phyloP scores from a whole-genome alignment of 1,140 invertebrate genomes.

The Anadara kagoshimensis region DNA sequence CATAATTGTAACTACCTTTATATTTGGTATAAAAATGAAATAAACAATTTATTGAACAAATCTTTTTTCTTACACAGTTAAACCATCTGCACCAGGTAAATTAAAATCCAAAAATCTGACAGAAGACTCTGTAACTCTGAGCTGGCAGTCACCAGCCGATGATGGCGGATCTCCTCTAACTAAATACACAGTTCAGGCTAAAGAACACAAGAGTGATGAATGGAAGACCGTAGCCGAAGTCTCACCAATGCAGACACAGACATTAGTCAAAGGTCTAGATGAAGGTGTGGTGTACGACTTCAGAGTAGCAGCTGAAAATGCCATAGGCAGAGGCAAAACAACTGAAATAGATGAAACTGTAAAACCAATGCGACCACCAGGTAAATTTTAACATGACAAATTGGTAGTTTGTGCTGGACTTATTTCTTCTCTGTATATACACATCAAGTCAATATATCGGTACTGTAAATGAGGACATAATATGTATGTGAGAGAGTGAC shows the following conservation, averaged over 20 bases:
- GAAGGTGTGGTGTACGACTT: constrained; percentile 92
- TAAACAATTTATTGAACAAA: neutral
- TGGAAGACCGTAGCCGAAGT: constrained; percentile 86
- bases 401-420: too few species aligned
- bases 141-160: constrained; percentile 74
- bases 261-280: constrained; percentile 64
- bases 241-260: constrained; percentile 42
- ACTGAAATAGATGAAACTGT: constrained; percentile 92
- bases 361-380: constrained; percentile 95
- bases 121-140: constrained; percentile 82
- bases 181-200: constrained; percentile 94
- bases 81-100: constrained; percentile 88
- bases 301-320: constrained; percentile 96
- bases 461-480: too few species aligned
- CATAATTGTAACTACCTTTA: neutral
- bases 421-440: too few species aligned
- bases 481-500: too few species aligned
- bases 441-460: too few species aligned
- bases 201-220: constrained; percentile 90
- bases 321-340: constrained; percentile 94
- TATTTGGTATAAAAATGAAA: neutral
- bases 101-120: constrained; percentile 91
- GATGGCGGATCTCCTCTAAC: constrained; percentile 78
- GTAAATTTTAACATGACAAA: constrained; percentile 70
- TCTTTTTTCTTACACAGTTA: constrained; percentile 51